Evolutionary conservation across 2,888 invertebrate genomes (phyloP), one percentile per base, ranked within the genome.

Genomic region (Megamerina dolium): DNA sequence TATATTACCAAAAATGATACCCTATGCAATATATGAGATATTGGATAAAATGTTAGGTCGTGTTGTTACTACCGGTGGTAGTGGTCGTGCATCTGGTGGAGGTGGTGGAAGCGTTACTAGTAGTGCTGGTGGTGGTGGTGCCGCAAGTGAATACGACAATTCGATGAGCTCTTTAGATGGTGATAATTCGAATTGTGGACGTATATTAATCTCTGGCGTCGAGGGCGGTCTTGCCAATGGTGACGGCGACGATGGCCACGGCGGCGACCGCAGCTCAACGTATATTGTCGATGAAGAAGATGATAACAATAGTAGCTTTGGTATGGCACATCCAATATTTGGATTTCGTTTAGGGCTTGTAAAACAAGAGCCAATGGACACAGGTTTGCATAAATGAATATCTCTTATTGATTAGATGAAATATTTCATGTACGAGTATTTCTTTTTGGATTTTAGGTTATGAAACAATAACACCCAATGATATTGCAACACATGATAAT

Each of bases 281-380:
- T n/a, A n/a, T n/a, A n/a, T n/a, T 51, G 23, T 12, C 4, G 40
- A 33, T 16, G 42, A 48, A 8, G 45, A 38, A 8, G 49, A 51
- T 4, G 56, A 59, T 17, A 47, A 46, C 3, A 52, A 45, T 41
- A 53, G 52, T 2, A n/a, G n/a, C n/a, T 55, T 54, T 20, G 56
- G 57, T 16, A 58, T 67, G 45, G 68, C 67, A 32, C 67, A 68
- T 57, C 68, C 67, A 16, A 68, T 68, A 46, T 68, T 68, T 42
- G 71, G 68, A 1, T 68, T 61, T 43, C 65, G 70, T 37, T 52
- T 70, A 49, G 67, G 69, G 1, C 51, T 60, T 20, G 60, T 68
- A 19, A 68, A 68, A 42, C 55, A 66, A 17, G 68, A 68, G 37
- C 69, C 71, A 1, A 26, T 54, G 4, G 71, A 70, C 49, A 60